Percentiles rank a stretch among this genome's conserved stretches.
phyloP scores from a whole-genome alignment of 2,888 invertebrate species.

The Ormia ochracea region DNA sequence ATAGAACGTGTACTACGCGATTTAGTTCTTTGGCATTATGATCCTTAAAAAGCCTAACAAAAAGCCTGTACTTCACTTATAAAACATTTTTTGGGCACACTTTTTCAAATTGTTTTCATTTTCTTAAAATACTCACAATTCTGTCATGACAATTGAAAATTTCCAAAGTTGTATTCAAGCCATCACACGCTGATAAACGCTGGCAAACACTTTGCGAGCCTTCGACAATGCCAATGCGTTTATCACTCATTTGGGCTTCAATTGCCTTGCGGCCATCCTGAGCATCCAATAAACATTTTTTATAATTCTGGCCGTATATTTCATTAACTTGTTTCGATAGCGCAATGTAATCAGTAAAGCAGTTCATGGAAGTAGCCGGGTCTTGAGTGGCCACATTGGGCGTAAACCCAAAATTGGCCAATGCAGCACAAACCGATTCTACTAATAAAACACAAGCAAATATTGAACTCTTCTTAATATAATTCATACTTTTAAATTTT shows the following conservation, averaged over 20 bases:
- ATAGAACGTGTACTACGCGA: background rate
- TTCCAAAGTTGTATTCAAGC: slow-evolving; percentile 65
- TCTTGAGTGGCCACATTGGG: slow-evolving; percentile 67
- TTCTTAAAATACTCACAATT: slow-evolving; percentile 65
- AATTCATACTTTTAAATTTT: slow-evolving; percentile 21
- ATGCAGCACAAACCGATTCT: background rate
- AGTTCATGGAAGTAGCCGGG: slow-evolving; percentile 67
- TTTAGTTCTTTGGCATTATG: too few relatives aligned
- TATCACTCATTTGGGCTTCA: slow-evolving; percentile 65
- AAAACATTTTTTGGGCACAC: too few relatives aligned
- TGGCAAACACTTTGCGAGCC: slow-evolving; percentile 65
- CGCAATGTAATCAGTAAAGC: slow-evolving; percentile 69
- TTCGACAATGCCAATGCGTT: slow-evolving; percentile 63
- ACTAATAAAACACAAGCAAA: slow-evolving; percentile 10
- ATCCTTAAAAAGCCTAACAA: too few relatives aligned
- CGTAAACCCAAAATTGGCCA: slow-evolving; percentile 68
- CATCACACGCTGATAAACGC: slow-evolving; percentile 63
- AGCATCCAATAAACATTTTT: slow-evolving; percentile 63
- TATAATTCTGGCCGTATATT: slow-evolving; percentile 66
- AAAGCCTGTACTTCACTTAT: too few relatives aligned
- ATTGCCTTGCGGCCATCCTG: slow-evolving; percentile 64
- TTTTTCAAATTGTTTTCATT: background rate
- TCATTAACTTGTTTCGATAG: slow-evolving; percentile 67
- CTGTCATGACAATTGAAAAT: slow-evolving; percentile 69
- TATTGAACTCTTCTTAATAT: background rate